Conservation (phyloP, 2,113 vertebrate species). For the Halcyon malimbica region DNA sequence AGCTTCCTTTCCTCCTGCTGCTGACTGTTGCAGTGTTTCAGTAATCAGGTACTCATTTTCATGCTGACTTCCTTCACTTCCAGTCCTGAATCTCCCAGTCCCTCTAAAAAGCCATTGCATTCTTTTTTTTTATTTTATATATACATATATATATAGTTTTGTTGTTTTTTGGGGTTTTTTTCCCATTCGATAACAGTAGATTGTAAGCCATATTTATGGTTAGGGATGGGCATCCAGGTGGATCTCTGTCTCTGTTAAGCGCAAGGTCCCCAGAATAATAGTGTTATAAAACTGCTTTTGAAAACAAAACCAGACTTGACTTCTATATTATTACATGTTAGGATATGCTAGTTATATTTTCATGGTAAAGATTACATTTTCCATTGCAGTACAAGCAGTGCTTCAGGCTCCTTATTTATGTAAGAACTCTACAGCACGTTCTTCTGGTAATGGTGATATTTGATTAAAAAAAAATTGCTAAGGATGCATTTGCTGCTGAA, state of each 20-base stretch:
- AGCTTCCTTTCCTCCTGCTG: conserved; percentile 31
- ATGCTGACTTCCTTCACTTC: background rate
- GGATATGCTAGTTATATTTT: background rate
- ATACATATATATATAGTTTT: background rate
- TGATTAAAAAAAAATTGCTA: background rate
- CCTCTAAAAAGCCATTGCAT: background rate
- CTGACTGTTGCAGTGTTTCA: background rate
- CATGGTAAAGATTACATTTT: background rate
- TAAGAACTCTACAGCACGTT: background rate
- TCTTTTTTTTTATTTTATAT: background rate
- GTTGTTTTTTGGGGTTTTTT: too few species aligned
- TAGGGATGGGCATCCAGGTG: background rate
- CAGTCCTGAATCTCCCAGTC: background rate
- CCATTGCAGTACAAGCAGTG: background rate
- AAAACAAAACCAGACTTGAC: background rate
- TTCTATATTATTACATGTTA: background rate
- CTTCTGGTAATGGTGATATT: background rate
- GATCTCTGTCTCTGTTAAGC: background rate
- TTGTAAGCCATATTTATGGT: background rate
- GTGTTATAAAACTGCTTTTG: background rate
- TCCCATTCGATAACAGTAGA: background rate
- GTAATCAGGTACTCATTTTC: conserved; percentile 29
- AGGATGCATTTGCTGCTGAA: background rate
- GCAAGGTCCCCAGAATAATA: background rate
- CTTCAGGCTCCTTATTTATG: background rate